These are phyloP conservation scores for Nyctalus aviator DNA, from an alignment of 2,797 vertebrate species.

Conservation along the genomic window DNA sequence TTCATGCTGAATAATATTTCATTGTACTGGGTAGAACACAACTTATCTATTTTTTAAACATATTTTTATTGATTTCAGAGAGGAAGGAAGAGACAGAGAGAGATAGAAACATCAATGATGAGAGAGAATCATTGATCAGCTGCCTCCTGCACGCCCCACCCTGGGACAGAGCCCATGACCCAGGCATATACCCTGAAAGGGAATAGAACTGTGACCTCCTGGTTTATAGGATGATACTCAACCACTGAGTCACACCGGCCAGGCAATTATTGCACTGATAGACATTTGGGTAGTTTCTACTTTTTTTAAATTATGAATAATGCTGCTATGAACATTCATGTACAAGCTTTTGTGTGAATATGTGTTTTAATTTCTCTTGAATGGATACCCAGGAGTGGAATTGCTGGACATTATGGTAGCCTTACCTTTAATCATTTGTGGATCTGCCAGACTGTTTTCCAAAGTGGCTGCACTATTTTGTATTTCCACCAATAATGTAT, in stretches of 20 bases:
- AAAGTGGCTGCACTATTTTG: neutral
- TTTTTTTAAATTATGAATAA: neutral
- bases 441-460: neutral
- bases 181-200: neutral
- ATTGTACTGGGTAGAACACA: neutral
- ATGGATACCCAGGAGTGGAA: neutral
- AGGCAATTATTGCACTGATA: neutral
- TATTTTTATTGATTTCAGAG: neutral
- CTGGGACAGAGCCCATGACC: no score
- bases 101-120: neutral
- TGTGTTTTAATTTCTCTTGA: neutral
- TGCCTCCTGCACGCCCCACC: neutral
- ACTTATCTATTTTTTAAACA: neutral
- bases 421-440: neutral
- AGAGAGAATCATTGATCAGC: neutral
- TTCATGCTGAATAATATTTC: conserved; percentile 20
- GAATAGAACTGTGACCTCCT: neutral
- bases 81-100: neutral
- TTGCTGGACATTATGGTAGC: neutral
- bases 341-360: neutral
- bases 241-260: neutral
- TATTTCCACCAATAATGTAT: neutral
- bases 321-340: neutral
- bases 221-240: neutral
- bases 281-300: neutral